Percentiles rank a stretch among this genome's conserved stretches.
These are phyloP conservation scores for Eufriesea mexicana DNA, from an alignment of 1,140 invertebrate genomes.

Conservation along the genomic window DNA sequence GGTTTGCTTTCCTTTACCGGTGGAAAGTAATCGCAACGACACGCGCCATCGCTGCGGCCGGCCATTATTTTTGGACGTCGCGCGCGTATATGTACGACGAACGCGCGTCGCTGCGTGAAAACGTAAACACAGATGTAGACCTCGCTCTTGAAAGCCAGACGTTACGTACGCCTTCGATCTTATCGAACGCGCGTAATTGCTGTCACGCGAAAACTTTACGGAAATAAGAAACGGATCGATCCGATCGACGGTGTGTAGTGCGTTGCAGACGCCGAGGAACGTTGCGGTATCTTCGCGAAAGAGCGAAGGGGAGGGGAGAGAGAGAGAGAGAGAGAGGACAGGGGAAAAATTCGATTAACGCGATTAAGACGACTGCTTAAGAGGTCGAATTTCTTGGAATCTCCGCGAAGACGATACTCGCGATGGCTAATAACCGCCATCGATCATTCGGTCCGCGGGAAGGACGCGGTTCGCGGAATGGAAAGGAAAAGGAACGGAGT, in stretches of 20 bases:
- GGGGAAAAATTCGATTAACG: not conserved
- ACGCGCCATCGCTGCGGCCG: not conserved
- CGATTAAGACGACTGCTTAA: not conserved
- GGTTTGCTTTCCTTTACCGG: slow-evolving; percentile 12
- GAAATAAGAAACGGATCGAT: not conserved
- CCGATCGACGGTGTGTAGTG: too few species aligned
- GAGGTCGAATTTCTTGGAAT: not conserved
- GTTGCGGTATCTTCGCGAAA: not conserved
- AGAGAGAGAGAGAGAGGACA: too few species aligned
- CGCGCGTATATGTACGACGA: not conserved
- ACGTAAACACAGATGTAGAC: slow-evolving; percentile 44
- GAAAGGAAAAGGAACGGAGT: not conserved
- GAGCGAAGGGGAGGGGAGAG: too few species aligned
- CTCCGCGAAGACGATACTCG: not conserved
- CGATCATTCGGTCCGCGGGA: not conserved
- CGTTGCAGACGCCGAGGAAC: not conserved
- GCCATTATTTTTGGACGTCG: slow-evolving; percentile 42
- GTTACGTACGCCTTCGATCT: slow-evolving; percentile 17
- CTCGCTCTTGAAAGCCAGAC: slow-evolving; percentile 45
- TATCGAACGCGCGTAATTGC: slow-evolving; percentile 31
- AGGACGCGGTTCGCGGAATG: not conserved
- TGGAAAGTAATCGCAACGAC: slow-evolving; percentile 15
- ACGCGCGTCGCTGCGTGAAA: slow-evolving; percentile 1
- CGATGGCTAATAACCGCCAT: not conserved
- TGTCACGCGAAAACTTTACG: slow-evolving; percentile 13